phyloP scores from a whole-genome alignment of 2,113 vertebrate genomes.

The Tauraco erythrolophus region DNA sequence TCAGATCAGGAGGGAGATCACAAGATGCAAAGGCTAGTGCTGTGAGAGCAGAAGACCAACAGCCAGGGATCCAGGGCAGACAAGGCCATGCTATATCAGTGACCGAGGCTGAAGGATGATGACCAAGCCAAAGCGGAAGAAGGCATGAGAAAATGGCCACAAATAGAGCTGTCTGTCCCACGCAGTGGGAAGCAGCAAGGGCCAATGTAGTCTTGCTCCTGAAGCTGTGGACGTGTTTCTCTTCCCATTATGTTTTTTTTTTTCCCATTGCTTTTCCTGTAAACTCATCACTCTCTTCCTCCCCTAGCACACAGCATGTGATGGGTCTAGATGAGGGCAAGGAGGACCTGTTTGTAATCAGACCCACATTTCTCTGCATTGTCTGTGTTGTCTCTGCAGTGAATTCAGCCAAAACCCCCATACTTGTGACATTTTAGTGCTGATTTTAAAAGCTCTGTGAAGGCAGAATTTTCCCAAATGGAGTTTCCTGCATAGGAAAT shows the following conservation, averaged over 20 bases:
- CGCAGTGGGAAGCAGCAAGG: background rate
- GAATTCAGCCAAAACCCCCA: background rate
- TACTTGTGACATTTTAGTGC: background rate
- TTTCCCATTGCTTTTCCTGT: background rate
- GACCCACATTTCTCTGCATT: background rate
- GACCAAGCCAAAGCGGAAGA: background rate
- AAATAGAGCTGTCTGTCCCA: background rate
- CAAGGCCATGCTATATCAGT: fast-evolving
- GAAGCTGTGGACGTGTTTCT: background rate
- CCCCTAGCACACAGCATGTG: background rate
- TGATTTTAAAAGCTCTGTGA: background rate
- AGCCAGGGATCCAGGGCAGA: background rate
- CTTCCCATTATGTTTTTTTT: background rate
- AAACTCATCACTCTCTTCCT: background rate
- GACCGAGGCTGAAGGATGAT: background rate
- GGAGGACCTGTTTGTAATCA: background rate
- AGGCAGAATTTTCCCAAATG: background rate
- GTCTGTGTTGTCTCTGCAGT: background rate
- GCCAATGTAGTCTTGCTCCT: background rate
- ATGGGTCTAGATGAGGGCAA: background rate
- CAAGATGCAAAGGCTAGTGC: background rate
- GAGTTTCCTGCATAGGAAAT: background rate
- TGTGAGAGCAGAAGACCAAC: background rate
- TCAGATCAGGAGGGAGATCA: fast-evolving
- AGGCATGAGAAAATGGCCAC: background rate